These are phyloP conservation scores for Hypomesus transpacificus DNA, from an alignment of 2,113 vertebrate species.

Conservation along the genomic window DNA sequence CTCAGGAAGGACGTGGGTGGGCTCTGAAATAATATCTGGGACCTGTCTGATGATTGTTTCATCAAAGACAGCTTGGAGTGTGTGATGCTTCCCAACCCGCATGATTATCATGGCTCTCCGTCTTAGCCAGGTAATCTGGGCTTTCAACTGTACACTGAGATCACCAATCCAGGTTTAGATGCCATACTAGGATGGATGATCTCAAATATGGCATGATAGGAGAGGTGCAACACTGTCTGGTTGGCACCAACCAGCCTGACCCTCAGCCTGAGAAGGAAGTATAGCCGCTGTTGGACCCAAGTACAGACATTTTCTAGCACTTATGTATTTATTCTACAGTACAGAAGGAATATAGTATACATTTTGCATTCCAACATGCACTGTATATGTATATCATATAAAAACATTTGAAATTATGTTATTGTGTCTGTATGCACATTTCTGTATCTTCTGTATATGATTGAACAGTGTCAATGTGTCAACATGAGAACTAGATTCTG, in stretches of 20 bases:
- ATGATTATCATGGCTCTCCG: constrained; percentile 2
- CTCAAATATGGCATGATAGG: not conserved
- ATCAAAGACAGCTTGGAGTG: not conserved
- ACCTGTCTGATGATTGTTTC: constrained; percentile 1
- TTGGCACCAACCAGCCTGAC: not conserved
- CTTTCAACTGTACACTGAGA: constrained; percentile 1
- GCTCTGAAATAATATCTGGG: not conserved
- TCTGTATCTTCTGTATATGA: no score
- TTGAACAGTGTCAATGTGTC: no score
- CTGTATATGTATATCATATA: no score
- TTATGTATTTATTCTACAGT: no score
- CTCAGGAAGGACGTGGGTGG: constrained; percentile 8
- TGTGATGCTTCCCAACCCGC: not conserved
- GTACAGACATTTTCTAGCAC: not conserved
- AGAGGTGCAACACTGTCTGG: not conserved
- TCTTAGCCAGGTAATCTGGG: constrained; percentile 1
- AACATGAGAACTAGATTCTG: no score
- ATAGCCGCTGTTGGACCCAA: constrained; percentile 6
- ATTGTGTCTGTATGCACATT: no score
- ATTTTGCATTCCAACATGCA: no score
- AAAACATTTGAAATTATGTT: no score
- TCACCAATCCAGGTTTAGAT: not conserved
- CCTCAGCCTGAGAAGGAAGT: constrained; percentile 6
- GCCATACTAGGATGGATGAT: not conserved
- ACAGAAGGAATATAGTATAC: no score